Percentiles rank a stretch among this genome's conserved stretches.
Evolutionary conservation across 1,140 invertebrate genomes (phyloP).

Genomic region (Paraescarpia echinospica): DNA sequence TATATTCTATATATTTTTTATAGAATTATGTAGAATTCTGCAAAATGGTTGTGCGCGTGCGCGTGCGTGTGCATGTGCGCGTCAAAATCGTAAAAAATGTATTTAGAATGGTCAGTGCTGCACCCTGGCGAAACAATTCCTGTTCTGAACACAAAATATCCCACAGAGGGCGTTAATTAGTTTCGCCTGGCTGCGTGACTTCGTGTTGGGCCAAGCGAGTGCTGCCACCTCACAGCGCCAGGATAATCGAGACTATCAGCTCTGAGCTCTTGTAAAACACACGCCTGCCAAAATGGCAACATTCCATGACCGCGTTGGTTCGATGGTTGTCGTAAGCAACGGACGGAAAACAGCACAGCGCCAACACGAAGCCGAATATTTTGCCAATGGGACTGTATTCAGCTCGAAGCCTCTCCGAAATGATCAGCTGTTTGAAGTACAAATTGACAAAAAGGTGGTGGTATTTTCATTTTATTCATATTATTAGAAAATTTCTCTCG

Average conservation of each 20-base stretch:
- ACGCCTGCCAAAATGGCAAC: background rate
- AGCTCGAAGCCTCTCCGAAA: constrained; percentile 78
- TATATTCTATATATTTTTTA: no score
- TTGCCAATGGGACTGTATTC: constrained; percentile 83
- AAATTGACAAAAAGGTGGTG: constrained; percentile 81
- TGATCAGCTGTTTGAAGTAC: constrained; percentile 84
- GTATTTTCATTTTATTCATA: background rate
- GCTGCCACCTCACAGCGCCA: no score
- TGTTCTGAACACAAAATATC: background rate
- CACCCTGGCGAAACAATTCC: background rate
- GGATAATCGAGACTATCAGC: no score
- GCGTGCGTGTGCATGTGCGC: no score
- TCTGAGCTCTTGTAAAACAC: background rate
- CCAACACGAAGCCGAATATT: constrained; percentile 65
- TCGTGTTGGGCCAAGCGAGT: no score
- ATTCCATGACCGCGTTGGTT: constrained; percentile 80
- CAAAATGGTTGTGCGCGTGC: no score
- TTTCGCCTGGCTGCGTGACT: no score
- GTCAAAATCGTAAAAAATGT: no score
- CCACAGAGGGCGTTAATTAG: background rate
- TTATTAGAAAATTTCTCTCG: background rate
- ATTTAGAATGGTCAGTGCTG: background rate
- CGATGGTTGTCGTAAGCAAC: constrained; percentile 77
- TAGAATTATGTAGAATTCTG: no score
- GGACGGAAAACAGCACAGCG: constrained; percentile 78